A percentile compares a stretch with the other conserved stretches of the same genome.
These are phyloP conservation scores for Netta rufina DNA, from an alignment of 2,797 vertebrate genomes.

Conservation along the genomic window DNA sequence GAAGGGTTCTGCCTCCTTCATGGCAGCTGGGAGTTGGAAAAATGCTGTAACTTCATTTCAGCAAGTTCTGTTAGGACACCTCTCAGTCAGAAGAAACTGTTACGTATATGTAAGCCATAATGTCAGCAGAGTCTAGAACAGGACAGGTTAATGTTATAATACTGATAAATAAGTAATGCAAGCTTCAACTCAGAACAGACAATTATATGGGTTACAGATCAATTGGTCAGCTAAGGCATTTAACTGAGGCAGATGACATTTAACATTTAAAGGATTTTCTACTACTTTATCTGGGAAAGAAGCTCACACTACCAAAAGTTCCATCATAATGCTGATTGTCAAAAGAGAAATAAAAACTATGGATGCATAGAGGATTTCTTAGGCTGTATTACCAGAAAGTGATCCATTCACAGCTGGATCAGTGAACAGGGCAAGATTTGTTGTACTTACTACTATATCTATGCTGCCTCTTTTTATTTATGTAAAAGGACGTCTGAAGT, in stretches of 20 bases:
- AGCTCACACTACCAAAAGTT: not conserved
- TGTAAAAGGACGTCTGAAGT: not conserved
- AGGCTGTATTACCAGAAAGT: not conserved
- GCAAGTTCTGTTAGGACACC: not conserved
- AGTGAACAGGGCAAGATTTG: not conserved
- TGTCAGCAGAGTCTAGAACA: not conserved
- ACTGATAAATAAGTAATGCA: not conserved
- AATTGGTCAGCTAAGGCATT: not conserved
- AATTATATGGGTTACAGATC: not conserved
- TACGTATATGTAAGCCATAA: not conserved
- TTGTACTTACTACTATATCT: not conserved
- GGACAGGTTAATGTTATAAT: not conserved
- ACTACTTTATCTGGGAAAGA: not conserved
- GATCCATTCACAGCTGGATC: not conserved
- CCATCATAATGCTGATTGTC: not conserved
- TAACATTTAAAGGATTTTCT: not conserved
- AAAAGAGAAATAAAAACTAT: not conserved
- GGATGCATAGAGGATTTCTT: not conserved
- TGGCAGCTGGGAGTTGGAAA: not conserved
- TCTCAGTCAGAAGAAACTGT: not conserved
- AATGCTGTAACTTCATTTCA: conserved; percentile 3
- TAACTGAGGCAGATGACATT: not conserved
- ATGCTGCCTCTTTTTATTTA: not conserved
- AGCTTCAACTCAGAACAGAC: not conserved
- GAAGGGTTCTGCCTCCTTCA: not conserved